These are phyloP conservation scores for Parnassius orleans DNA, from an alignment of 2,888 invertebrate genomes.

Conservation along the genomic window DNA sequence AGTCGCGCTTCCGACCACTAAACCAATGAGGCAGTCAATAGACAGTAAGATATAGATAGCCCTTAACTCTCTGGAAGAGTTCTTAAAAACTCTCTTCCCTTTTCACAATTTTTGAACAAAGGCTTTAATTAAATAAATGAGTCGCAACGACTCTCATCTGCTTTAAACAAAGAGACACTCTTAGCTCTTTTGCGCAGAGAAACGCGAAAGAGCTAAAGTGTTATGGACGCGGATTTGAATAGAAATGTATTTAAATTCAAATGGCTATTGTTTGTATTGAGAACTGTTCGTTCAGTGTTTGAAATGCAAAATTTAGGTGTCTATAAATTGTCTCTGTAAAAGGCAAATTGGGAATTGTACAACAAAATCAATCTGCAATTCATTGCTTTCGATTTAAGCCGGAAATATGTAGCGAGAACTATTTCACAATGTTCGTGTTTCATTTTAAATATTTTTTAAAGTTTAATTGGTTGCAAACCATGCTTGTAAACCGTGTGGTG, in stretches of 20 bases:
- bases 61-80: neutral
- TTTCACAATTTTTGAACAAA: constrained; percentile 16
- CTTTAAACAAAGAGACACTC: constrained; percentile 8
- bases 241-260: constrained; percentile 6
- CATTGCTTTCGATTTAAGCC: neutral
- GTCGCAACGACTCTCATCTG: neutral
- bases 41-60: neutral
- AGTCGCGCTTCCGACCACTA: too few species aligned
- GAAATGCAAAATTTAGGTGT: constrained; percentile 9
- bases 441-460: too few species aligned
- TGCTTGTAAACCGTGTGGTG: too few species aligned
- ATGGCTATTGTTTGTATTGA: constrained; percentile 6
- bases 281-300: neutral
- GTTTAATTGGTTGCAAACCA: too few species aligned
- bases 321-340: constrained; percentile 7
- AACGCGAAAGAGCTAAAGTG: constrained; percentile 1
- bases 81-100: constrained; percentile 4
- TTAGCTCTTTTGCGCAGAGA: constrained; percentile 2
- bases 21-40: neutral
- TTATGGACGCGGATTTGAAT: constrained; percentile 9
- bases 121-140: constrained; percentile 20
- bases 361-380: neutral
- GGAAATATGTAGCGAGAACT: too few species aligned
- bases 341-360: constrained; percentile 6
- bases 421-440: too few species aligned